Evolutionary conservation across 2,888 invertebrate genomes (phyloP), one percentile per base, ranked within the genome.

Genomic region (Ennomos fuscantarius): DNA sequence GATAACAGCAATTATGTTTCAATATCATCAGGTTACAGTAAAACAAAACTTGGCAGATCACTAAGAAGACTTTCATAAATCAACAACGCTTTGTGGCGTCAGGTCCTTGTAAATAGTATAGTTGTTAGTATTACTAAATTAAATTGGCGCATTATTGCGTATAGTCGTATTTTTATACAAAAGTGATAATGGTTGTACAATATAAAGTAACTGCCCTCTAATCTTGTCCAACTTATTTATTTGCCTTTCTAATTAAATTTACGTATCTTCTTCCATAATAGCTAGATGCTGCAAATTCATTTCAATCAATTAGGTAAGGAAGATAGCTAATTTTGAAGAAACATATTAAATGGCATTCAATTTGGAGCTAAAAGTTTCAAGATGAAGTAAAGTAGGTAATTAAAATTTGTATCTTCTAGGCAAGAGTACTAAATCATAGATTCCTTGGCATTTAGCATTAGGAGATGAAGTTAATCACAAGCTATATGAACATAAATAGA

Each of bases 131-230:
- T 86, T 83, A 86, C 86, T 91, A 90, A 91, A 90, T 91, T 90
- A 92, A 90, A 79, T 76, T 77, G 76, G 81, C 82, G 82, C 82
- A 81, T 81, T 79, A 80, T 80, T 84, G 83, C 81, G 77, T 86
- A 78, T 87, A 86, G 88, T 86, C 81, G 83, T 85, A 84, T 77
- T 82, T 79, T 84, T 82, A 82, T 83, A 82, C 81, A 82, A 85
- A 86, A 89, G 89, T 88, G 87, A 90, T 87, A 84, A 90, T 85
- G 82, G 86, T 89, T 89, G 89, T 90, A 90, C 84, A 89, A 86
- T 87, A 89, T 86, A 89, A 86, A 86, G 77, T 84, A 84, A 81
- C 76, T 85, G 82, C 73, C 78, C 78, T 78, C 69, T 70, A 71
- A 64, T 63, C 43, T 41, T 56, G 31, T 45, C 42, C 60, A 62